These are phyloP conservation scores for Eledona agricola DNA, from an alignment of 2,888 invertebrate species.

Conservation along the genomic window DNA sequence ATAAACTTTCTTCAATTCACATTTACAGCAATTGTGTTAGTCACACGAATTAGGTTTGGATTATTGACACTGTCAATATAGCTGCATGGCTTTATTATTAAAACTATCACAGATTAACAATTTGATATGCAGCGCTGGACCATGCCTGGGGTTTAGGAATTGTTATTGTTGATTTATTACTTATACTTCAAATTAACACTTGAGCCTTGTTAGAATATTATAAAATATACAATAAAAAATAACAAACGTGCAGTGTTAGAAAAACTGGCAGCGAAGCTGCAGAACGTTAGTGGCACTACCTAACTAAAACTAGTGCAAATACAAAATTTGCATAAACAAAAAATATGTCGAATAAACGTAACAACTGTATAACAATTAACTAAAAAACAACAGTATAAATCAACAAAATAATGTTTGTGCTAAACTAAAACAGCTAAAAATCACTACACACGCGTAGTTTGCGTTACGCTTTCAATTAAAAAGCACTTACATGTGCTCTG, in stretches of 20 bases:
- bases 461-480: slow-evolving; percentile 19
- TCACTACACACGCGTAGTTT: slow-evolving; percentile 24
- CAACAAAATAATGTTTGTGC: slow-evolving; percentile 6
- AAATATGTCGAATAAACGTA: not conserved
- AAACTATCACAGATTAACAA: too few relatives aligned
- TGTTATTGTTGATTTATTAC: slow-evolving; percentile 2
- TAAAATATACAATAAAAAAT: too few relatives aligned
- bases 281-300: slow-evolving; percentile 3
- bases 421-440: slow-evolving; percentile 4
- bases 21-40: slow-evolving; percentile 2
- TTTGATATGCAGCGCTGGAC: too few relatives aligned
- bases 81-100: not conserved
- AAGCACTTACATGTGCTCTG: slow-evolving; percentile 93
- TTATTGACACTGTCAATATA: not conserved
- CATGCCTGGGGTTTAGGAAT: too few relatives aligned
- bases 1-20: slow-evolving; percentile 4
- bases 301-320: not conserved
- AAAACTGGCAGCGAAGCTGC: not conserved
- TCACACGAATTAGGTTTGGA: not conserved
- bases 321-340: slow-evolving; percentile 2
- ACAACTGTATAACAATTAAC: slow-evolving; percentile 8
- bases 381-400: slow-evolving; percentile 12
- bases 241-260: not conserved
- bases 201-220: slow-evolving; percentile 10
- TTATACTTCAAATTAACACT: slow-evolving; percentile 23